Conservation (phyloP, 2,113 vertebrate genomes). For the Mormyrus lacerda region DNA sequence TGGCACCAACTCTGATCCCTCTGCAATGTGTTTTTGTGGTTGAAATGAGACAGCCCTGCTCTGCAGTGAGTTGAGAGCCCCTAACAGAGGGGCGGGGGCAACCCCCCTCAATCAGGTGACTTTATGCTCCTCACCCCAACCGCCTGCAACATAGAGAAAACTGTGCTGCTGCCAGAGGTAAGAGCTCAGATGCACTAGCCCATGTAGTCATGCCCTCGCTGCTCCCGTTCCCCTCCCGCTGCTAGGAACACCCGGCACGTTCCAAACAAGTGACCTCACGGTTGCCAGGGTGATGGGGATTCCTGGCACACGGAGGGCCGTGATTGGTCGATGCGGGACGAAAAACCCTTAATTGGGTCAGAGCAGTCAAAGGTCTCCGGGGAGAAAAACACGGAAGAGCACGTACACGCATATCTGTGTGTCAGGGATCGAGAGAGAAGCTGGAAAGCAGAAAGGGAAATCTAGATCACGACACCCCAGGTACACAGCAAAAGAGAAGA, state of each 20-base stretch:
- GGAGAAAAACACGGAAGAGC: slow-evolving; percentile 9
- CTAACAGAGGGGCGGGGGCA: not conserved
- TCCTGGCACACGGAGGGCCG: slow-evolving; percentile 45
- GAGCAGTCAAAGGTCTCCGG: slow-evolving; percentile 55
- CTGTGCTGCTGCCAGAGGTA: not conserved
- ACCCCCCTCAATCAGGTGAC: not conserved
- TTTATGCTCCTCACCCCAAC: not conserved
- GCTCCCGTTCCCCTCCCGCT: not conserved
- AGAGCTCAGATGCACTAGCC: not conserved
- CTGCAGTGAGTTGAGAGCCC: not conserved
- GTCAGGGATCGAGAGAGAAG: not conserved
- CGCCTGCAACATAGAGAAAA: not conserved
- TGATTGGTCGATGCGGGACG: slow-evolving; percentile 47
- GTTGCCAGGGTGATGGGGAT: slow-evolving; percentile 60
- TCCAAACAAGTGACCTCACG: slow-evolving; percentile 50
- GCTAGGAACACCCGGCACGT: slow-evolving; percentile 2
- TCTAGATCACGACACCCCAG: slow-evolving; percentile 29
- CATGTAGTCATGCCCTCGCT: not conserved
- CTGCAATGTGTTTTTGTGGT: not conserved
- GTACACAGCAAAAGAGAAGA: slow-evolving; percentile 38
- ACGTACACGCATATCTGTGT: slow-evolving; percentile 24
- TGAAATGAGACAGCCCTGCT: not conserved
- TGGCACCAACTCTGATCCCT: not conserved
- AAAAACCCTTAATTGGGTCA: slow-evolving; percentile 61
- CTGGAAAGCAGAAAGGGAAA: not conserved